Evolutionary conservation across 2,797 vertebrate species (phyloP).

Genomic region (Vireo griseus): DNA sequence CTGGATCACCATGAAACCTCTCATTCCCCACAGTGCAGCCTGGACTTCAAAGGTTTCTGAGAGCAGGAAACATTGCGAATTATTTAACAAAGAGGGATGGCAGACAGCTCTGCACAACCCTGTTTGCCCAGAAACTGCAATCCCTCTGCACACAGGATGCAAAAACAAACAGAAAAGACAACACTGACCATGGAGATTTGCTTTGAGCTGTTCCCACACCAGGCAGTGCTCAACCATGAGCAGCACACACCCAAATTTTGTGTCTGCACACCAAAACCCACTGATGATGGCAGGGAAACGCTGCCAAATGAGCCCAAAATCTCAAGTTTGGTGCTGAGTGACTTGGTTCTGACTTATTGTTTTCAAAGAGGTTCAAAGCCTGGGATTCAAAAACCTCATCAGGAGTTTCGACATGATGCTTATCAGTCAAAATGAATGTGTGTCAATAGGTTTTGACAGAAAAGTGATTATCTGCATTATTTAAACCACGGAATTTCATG

Average conservation of each 20-base stretch:
- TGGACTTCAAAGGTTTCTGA: background rate
- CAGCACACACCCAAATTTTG: background rate
- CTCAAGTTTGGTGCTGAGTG: background rate
- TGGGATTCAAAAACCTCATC: background rate
- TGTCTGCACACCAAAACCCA: background rate
- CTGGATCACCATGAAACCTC: background rate
- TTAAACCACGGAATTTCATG: background rate
- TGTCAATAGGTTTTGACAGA: conserved; percentile 45
- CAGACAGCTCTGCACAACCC: background rate
- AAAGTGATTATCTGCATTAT: background rate
- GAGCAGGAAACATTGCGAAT: background rate
- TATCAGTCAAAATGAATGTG: background rate
- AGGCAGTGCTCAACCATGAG: accelerated
- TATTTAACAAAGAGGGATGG: background rate
- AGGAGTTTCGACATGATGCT: background rate
- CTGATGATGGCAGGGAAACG: accelerated
- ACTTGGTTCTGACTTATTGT: background rate
- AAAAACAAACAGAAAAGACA: background rate
- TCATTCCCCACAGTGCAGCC: background rate
- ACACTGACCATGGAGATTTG: background rate
- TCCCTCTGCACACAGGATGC: background rate
- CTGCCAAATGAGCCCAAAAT: background rate
- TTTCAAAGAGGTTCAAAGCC: background rate
- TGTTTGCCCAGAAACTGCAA: background rate
- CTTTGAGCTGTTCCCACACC: background rate